Evolutionary conservation across 1,140 invertebrate species (phyloP).

Genomic region (Lepidotrigona ventralis): DNA sequence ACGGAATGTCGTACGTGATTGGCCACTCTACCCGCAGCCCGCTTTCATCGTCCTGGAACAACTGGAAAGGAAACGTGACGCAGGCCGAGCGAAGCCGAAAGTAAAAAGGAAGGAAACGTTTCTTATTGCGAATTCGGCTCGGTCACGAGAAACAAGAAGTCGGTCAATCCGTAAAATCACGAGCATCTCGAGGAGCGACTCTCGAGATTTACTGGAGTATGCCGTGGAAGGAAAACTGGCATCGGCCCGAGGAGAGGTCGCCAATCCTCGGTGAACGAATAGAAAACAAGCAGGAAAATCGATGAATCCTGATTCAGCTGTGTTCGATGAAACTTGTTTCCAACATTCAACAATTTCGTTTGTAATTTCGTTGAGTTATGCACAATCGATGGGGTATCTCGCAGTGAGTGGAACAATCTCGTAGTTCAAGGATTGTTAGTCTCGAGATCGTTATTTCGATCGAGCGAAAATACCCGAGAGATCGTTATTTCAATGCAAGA

Average conservation of each 20-base stretch:
- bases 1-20: neutral
- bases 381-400: neutral
- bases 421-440: neutral
- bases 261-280: neutral
- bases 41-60: neutral
- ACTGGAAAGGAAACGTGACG: neutral
- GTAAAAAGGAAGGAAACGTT: neutral
- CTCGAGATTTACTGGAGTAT: constrained; percentile 38
- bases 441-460: neutral
- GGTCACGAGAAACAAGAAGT: constrained; percentile 36
- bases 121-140: constrained; percentile 49
- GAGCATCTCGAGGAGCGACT: constrained; percentile 24
- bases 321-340: neutral
- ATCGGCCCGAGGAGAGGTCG: neutral
- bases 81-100: too few species aligned
- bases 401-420: too few species aligned
- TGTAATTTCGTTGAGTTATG: neutral
- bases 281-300: neutral
- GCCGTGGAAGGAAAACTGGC: constrained; percentile 31
- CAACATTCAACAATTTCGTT: neutral
- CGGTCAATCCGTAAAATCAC: constrained; percentile 52
- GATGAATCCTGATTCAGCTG: neutral
- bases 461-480: neutral
- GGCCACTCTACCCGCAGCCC: constrained; percentile 20
- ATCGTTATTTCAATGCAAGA: neutral